Percentiles rank a stretch among this genome's conserved stretches.
Conservation (phyloP, 2,888 invertebrate genomes). For the Lepidocyrtoides sp. region DNA sequence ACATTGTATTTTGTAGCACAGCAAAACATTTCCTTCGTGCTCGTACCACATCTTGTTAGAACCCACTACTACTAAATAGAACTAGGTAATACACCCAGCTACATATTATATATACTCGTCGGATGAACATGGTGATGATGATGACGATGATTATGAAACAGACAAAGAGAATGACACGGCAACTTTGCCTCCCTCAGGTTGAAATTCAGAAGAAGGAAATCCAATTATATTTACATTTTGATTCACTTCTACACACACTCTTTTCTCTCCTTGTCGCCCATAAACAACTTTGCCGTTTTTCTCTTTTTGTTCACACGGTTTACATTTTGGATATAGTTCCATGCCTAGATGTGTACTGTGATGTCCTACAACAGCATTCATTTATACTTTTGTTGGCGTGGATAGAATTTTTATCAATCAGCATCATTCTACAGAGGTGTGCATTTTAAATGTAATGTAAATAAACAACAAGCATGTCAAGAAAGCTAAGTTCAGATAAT, state of each 20-base stretch:
- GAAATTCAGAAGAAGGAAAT: slow-evolving; percentile 67
- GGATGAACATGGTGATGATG: no score
- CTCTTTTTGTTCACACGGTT: neutral
- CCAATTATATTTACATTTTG: slow-evolving; percentile 81
- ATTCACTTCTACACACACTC: slow-evolving; percentile 51
- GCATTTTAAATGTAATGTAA: no score
- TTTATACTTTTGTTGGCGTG: slow-evolving; percentile 39
- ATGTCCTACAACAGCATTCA: neutral
- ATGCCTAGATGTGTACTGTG: neutral
- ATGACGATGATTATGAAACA: neutral
- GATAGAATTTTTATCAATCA: slow-evolving; percentile 30
- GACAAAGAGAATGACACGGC: slow-evolving; percentile 64
- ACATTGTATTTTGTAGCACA: neutral
- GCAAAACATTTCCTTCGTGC: no score
- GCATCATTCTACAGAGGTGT: no score
- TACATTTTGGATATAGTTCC: neutral
- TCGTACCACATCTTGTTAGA: no score
- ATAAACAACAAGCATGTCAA: neutral
- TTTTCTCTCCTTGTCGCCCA: neutral
- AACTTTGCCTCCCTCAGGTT: slow-evolving; percentile 69
- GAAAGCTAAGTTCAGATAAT: neutral
- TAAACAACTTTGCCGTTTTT: slow-evolving; percentile 48
- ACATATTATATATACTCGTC: neutral
- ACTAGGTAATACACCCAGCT: no score
- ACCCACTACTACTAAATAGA: no score